Evolutionary conservation across 1,140 invertebrate genomes (phyloP).

Genomic region (Listronotus oregonensis): DNA sequence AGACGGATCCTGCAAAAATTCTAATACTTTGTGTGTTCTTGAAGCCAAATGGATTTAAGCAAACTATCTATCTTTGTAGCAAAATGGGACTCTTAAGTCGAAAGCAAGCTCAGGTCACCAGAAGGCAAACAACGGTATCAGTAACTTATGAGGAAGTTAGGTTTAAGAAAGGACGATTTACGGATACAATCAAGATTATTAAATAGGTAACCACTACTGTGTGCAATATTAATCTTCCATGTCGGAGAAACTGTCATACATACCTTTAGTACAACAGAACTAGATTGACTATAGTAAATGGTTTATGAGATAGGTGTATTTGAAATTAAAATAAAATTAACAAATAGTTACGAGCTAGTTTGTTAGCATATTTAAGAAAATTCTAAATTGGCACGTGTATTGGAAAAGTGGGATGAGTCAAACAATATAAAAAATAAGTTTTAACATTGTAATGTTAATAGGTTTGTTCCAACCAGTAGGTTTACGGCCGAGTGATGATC

Average conservation of each 20-base stretch:
- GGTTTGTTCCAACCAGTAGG: too few species aligned
- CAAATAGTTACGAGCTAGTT: too few species aligned
- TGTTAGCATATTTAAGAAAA: too few species aligned
- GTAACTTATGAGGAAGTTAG: conserved; percentile 29
- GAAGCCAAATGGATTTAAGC: too few species aligned
- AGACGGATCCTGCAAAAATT: too few species aligned
- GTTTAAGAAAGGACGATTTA: conserved; percentile 33
- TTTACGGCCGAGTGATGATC: too few species aligned
- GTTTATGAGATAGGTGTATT: conserved; percentile 21
- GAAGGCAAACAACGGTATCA: conserved; percentile 30
- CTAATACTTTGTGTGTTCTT: too few species aligned
- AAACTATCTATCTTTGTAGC: neutral
- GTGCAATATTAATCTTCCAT: conserved; percentile 34
- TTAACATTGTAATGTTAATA: too few species aligned
- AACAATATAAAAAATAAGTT: too few species aligned
- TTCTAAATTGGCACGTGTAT: too few species aligned
- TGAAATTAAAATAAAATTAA: neutral
- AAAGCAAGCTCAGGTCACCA: conserved; percentile 10
- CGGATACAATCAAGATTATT: conserved; percentile 37
- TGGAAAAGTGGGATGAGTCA: too few species aligned
- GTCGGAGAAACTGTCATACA: conserved; percentile 27
- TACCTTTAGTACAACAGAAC: conserved; percentile 31
- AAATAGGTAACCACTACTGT: conserved; percentile 36
- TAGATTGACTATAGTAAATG: conserved; percentile 12
- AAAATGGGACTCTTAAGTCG: conserved; percentile 5